Evolutionary conservation across 2,113 vertebrate genomes (phyloP).

Genomic region (Mastomys coucha): DNA sequence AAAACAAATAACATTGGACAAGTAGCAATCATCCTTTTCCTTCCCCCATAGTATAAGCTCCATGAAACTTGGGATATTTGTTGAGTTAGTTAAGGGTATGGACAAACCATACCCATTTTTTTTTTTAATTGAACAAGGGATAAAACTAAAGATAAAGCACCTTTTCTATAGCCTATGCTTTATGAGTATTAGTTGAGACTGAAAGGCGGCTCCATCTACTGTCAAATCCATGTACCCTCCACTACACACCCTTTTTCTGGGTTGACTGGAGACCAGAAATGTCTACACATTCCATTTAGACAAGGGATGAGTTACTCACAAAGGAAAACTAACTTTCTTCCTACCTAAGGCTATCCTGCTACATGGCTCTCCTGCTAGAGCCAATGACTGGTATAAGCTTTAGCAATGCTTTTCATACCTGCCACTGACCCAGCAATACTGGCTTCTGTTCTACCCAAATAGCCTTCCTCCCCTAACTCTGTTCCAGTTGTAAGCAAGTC

Average conservation of each 20-base stretch:
- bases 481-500: no score
- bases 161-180: background rate
- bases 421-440: background rate
- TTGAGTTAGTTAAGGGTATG: background rate
- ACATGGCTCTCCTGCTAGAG: background rate
- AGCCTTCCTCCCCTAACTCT: background rate
- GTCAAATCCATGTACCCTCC: background rate
- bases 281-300: no score
- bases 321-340: background rate
- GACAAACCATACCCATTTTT: background rate
- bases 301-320: background rate
- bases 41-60: background rate
- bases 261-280: background rate
- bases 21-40: background rate
- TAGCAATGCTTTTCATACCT: background rate
- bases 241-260: fast-evolving
- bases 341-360: no score
- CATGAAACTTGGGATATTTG: background rate
- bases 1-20: background rate
- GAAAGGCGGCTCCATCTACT: background rate
- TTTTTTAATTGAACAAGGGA: background rate
- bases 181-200: background rate
- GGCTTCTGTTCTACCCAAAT: no score
- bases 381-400: fast-evolving
- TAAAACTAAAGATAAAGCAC: background rate